These are phyloP conservation scores for Cyphomyrmex costatus DNA, from an alignment of 1,140 invertebrate genomes.

Conservation along the genomic window DNA sequence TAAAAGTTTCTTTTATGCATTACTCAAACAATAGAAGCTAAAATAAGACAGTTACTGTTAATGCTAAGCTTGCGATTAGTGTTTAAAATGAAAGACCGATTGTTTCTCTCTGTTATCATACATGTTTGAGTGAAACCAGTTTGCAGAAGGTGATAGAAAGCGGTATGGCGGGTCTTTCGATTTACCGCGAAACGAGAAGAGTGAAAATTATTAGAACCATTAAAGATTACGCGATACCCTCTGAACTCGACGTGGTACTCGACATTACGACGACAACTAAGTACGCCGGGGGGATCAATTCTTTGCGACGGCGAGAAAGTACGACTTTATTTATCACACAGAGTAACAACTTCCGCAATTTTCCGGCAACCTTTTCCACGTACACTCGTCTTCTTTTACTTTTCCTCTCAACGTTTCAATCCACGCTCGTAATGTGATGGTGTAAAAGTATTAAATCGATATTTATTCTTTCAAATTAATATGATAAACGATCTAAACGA, in stretches of 20 bases:
- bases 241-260: conserved; percentile 69
- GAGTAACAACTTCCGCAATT: conserved; percentile 70
- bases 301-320: conserved; percentile 76
- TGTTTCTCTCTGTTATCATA: background rate
- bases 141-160: conserved; percentile 49
- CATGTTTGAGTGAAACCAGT: background rate
- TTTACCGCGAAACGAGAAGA: conserved; percentile 56
- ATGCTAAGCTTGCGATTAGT: background rate
- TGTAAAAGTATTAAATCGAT: background rate
- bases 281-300: conserved; percentile 73
- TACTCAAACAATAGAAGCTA: background rate
- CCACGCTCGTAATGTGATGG: background rate
- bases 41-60: background rate
- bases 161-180: background rate
- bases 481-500: background rate
- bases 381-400: conserved; percentile 8
- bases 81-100: background rate
- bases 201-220: conserved; percentile 80
- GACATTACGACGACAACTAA: conserved; percentile 69
- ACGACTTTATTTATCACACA: conserved; percentile 78
- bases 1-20: background rate
- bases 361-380: conserved; percentile 25
- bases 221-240: conserved; percentile 79
- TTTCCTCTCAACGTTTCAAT: conserved; percentile 10
- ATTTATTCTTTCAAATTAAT: conserved; percentile 11